These are phyloP conservation scores for Zygothrica quintamaculata DNA, from an alignment of 2,888 invertebrate species.

Conservation along the genomic window DNA sequence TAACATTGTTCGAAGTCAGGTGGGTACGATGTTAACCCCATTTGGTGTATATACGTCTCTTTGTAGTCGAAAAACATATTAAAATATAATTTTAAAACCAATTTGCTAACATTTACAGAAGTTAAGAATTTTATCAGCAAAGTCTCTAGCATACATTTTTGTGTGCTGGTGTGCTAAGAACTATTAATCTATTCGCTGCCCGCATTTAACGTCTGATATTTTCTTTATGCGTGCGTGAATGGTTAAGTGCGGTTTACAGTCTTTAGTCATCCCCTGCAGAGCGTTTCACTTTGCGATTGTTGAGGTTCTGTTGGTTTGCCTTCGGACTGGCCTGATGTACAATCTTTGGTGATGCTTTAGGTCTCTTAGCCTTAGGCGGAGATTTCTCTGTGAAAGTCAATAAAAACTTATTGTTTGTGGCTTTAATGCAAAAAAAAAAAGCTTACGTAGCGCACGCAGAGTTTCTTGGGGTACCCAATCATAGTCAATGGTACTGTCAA, in stretches of 20 bases:
- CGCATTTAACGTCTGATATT: constrained; percentile 27
- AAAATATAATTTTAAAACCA: no score
- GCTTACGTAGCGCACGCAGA: constrained; percentile 92
- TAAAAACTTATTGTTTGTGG: not conserved
- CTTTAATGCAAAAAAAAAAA: not conserved
- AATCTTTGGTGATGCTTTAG: constrained; percentile 85
- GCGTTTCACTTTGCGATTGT: constrained; percentile 91
- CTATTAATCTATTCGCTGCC: constrained; percentile 46
- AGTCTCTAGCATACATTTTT: no score
- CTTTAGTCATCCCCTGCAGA: constrained; percentile 88
- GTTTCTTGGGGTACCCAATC: constrained; percentile 99
- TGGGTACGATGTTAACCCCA: no score
- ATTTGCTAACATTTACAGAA: no score
- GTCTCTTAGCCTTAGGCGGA: constrained; percentile 87
- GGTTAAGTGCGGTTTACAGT: constrained; percentile 35
- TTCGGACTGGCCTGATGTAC: constrained; percentile 86
- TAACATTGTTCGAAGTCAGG: no score
- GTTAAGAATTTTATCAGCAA: no score
- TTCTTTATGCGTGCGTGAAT: constrained; percentile 28
- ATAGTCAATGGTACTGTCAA: constrained; percentile 96
- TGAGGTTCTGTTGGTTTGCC: constrained; percentile 88
- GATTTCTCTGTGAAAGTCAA: constrained; percentile 88
- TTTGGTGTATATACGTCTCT: no score
- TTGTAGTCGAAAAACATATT: no score
- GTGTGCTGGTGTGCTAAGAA: constrained; percentile 32